Evolutionary conservation across 1,140 invertebrate genomes (phyloP), one percentile per base, ranked within the genome.

Genomic region (Melipona quadrifasciata): DNA sequence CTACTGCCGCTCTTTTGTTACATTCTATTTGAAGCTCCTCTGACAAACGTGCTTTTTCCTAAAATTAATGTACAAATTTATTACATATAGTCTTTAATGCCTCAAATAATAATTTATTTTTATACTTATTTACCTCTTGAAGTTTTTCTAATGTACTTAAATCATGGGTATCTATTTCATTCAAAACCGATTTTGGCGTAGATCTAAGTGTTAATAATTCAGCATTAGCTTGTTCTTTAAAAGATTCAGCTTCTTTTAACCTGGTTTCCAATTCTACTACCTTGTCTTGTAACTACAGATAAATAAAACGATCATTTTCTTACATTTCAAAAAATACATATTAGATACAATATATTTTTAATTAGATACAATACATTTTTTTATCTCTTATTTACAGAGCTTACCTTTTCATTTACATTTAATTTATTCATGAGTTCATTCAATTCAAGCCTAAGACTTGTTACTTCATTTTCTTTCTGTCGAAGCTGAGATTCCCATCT

Each of bases 401-500:
- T 58, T 89, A 93, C 90, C 87, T 90, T 88, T 64, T 91, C 87
- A 58, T 80, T 87, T 67, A 82, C 21, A 27, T 79, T 87, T 85
- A 87, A 75, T 87, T 92, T 93, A 53, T 84, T 90, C 80, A 92
- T 82, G 79, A 94, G 81, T 79, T 92, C 91, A 58, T 92, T 91
- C 65, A 95, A 89, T 91, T 95, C 95, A 91, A 92, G 65, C 86
- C 95, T 95, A 85, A 97, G 94, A 81, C 94, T 93, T 90, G 96
- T 94, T 78, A 97, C 93, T 91, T 97, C 96, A 53, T 93, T 93
- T 90, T 97, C 96, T 89, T 96, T 96, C 72, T 95, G 95, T 58
- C 95, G 92, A 64, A 97, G 90, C 93, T 96, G 95, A 68, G 95
- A 93, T 85, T 96, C 95, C 97, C 97, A 97, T 87, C 95, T 95